Conservation (phyloP, 2,113 vertebrate genomes). For the Potamarius usumacintae region DNA sequence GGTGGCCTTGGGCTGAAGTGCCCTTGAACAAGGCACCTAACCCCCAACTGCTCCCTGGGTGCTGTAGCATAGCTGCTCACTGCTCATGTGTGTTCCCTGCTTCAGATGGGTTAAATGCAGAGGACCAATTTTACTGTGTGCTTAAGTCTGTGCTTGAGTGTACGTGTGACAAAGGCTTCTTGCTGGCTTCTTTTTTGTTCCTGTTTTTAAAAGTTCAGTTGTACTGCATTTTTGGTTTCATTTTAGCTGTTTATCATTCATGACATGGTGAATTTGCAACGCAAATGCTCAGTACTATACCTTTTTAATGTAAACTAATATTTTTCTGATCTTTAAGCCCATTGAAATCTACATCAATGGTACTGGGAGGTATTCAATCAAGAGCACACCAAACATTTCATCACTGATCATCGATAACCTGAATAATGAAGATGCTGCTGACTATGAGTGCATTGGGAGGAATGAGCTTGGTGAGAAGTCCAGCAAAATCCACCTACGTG, state of each 20-base stretch:
- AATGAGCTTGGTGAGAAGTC: constrained; percentile 37
- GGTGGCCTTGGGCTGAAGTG: too few relatives aligned
- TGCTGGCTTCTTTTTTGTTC: too few relatives aligned
- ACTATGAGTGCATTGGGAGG: constrained; percentile 77
- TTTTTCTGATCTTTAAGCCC: background rate
- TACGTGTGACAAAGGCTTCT: too few relatives aligned
- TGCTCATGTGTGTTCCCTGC: too few relatives aligned
- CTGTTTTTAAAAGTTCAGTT: background rate
- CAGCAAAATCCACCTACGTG: constrained; percentile 72
- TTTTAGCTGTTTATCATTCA: too few relatives aligned
- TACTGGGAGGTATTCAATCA: constrained; percentile 73
- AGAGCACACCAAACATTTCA: constrained; percentile 67
- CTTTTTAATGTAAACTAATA: background rate
- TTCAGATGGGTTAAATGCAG: too few relatives aligned
- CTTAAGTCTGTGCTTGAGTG: too few relatives aligned
- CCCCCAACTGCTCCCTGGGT: too few relatives aligned
- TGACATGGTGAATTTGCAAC: too few relatives aligned
- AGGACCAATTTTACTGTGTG: too few relatives aligned
- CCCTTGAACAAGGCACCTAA: too few relatives aligned
- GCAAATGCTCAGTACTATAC: background rate
- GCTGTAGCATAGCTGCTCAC: too few relatives aligned
- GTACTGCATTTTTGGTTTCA: background rate
- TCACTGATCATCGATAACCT: constrained; percentile 74
- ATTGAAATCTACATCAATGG: constrained; percentile 65
- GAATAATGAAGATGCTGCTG: constrained; percentile 72